phyloP scores from a whole-genome alignment of 2,888 invertebrate genomes.

The Sarcophaga carnaria region DNA sequence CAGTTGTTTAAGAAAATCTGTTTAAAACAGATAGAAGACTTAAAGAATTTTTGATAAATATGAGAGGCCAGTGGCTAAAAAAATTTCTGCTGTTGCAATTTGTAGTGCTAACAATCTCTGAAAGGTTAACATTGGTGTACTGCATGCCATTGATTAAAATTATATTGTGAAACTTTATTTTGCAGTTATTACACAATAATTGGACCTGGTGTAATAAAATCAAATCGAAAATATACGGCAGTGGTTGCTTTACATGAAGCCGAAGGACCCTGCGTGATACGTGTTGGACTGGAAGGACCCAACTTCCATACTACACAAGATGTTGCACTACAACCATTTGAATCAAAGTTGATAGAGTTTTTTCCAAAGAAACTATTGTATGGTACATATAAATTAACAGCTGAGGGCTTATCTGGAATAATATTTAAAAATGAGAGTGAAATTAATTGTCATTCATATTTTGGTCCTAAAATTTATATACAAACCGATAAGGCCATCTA shows the following conservation, averaged over 20 bases:
- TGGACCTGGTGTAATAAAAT: slow-evolving; percentile 14
- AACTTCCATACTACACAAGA: neutral
- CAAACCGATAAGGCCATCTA: too few relatives aligned
- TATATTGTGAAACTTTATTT: neutral
- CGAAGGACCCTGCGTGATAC: slow-evolving; percentile 3
- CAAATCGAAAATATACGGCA: slow-evolving; percentile 36
- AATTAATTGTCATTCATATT: slow-evolving; percentile 86
- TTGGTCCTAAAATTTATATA: slow-evolving; percentile 82
- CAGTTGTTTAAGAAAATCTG: neutral
- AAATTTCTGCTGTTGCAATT: neutral
- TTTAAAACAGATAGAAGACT: neutral
- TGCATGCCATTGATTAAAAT: neutral
- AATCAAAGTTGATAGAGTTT: slow-evolving; percentile 1
- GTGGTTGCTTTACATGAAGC: slow-evolving; percentile 12
- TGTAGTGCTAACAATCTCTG: neutral
- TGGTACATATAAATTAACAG: slow-evolving; percentile 77
- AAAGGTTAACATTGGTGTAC: neutral
- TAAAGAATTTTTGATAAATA: slow-evolving; percentile 73
- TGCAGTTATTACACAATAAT: slow-evolving; percentile 20
- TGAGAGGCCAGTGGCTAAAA: neutral
- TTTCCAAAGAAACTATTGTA: neutral
- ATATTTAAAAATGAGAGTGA: slow-evolving; percentile 88
- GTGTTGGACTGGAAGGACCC: slow-evolving; percentile 3
- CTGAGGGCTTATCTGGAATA: slow-evolving; percentile 86
- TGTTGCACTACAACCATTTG: neutral